Base-by-base conservation (phyloP, 2,113 vertebrate genomes). In the Seriola aureovittata region DNA sequence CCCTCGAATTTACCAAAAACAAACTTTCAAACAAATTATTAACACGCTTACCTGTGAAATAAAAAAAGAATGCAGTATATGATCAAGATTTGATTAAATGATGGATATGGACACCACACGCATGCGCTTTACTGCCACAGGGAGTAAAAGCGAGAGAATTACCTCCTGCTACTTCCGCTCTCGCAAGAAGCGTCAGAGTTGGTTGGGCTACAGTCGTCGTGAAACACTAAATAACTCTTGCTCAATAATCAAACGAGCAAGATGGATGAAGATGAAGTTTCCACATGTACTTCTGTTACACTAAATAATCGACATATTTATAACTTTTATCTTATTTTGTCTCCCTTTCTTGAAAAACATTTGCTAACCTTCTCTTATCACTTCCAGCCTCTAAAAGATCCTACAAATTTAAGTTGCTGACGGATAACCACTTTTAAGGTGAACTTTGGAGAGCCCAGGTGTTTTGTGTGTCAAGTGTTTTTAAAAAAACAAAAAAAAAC, bases 21-120 rank as follows among this genome's bases (percentile, higher is more conserved):
- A 0, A 25, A 32, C 9, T 3, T 0, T 14, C n/a, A 4, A 12
- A 6, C 0, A 9, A 2, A 12, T 0, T 29, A 11, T n/a, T 44
- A 5, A 36, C 8, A 9, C 2, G 8, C 0, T 14, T 54, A 44
- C 5, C 1, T 0, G 6, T 8, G 3, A 4, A 38, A 55, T 14
- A 4, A 8, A 16, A 72, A 68, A 2, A 4, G 16, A 5, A 0
- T 0, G 19, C 29, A 4, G 44, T 38, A 21, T 58, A n/a, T 9
- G 9, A 32, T 8, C 0, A 11, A 42, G 34, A 50, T 0, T 5
- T 0, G n/a, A 7, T 32, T 14, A 4, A 3, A 36, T 8, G n/a
- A 29, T 4, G 5, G 0, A 0, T 0, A 0, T 4, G 0, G 0
- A 57, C 34, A 32, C 1, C 0, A 0, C 0, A 13, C 71, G 86